Conservation (phyloP, 2,797 vertebrate genomes). For the Anguilla obscura region DNA sequence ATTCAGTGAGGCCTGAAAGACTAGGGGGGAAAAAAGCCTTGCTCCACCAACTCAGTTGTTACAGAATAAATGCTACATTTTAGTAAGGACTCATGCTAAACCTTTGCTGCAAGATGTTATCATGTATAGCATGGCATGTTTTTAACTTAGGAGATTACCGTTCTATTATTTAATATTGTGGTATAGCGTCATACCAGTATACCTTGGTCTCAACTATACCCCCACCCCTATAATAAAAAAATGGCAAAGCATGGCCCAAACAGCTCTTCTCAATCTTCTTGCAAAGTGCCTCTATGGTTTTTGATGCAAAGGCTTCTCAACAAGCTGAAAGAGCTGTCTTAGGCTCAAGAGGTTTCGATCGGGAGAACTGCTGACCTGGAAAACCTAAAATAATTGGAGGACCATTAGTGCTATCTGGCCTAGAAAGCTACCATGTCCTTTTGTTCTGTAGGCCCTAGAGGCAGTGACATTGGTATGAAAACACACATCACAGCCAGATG, state of each 20-base stretch:
- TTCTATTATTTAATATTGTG: no score
- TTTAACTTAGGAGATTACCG: no score
- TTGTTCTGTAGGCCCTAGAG: background rate
- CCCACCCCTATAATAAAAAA: background rate
- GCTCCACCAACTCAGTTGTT: no score
- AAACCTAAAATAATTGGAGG: constrained; percentile 23
- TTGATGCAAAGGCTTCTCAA: constrained; percentile 28
- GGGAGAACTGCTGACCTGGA: constrained; percentile 15
- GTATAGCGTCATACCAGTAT: background rate
- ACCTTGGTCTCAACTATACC: background rate
- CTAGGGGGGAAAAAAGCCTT: no score
- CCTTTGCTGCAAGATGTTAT: no score
- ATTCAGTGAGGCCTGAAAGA: no score
- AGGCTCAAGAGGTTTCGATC: constrained; percentile 9
- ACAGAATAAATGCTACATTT: no score
- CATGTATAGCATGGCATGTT: no score
- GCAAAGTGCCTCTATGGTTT: background rate
- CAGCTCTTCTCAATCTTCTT: background rate
- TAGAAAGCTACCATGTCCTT: background rate
- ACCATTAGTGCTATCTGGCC: constrained; percentile 21
- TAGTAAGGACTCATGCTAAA: no score
- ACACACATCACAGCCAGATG: background rate
- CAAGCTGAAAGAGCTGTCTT: constrained; percentile 56
- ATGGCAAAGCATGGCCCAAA: background rate
- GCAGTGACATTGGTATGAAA: background rate